Evolutionary conservation across 2,113 vertebrate genomes (phyloP).

Genomic region (Clarias gariepinus): DNA sequence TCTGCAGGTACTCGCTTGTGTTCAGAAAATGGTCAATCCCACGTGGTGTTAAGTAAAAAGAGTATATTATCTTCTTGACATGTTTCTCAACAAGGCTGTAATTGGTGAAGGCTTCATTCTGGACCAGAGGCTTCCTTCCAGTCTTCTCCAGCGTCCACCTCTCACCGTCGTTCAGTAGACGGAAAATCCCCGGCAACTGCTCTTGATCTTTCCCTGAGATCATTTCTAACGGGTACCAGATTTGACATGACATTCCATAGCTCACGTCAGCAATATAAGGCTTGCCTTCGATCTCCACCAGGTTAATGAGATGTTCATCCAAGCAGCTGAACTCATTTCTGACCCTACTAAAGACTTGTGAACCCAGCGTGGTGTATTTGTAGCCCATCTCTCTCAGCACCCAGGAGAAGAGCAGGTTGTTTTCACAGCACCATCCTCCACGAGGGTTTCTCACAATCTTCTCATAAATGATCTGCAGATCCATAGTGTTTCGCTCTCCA

Average conservation of each 20-base stretch:
- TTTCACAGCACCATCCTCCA: constrained; percentile 87
- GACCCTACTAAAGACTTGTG: constrained; percentile 62
- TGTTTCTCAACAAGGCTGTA: constrained; percentile 72
- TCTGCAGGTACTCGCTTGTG: constrained; percentile 69
- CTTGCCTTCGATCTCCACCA: constrained; percentile 69
- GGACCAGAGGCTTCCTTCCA: constrained; percentile 67
- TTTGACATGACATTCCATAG: constrained; percentile 78
- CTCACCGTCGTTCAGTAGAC: constrained; percentile 67
- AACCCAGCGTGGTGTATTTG: constrained; percentile 61
- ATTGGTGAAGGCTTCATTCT: constrained; percentile 71
- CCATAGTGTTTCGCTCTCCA: constrained; percentile 71
- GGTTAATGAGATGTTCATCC: constrained; percentile 66
- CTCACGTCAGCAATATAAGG: constrained; percentile 78
- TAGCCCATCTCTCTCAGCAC: constrained; percentile 81
- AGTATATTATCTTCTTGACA: constrained; percentile 68
- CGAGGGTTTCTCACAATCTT: constrained; percentile 77
- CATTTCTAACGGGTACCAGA: constrained; percentile 82
- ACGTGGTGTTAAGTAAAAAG: constrained; percentile 74
- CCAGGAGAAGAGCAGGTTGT: constrained; percentile 83
- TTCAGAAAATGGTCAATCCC: constrained; percentile 70
- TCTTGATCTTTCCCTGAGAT: constrained; percentile 75
- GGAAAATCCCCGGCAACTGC: constrained; percentile 74
- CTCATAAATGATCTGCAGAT: constrained; percentile 69
- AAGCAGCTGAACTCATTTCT: constrained; percentile 39
- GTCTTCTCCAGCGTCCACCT: constrained; percentile 81